These are phyloP conservation scores for Bagarius yarrelli DNA, from an alignment of 2,113 vertebrate genomes.

Conservation along the genomic window DNA sequence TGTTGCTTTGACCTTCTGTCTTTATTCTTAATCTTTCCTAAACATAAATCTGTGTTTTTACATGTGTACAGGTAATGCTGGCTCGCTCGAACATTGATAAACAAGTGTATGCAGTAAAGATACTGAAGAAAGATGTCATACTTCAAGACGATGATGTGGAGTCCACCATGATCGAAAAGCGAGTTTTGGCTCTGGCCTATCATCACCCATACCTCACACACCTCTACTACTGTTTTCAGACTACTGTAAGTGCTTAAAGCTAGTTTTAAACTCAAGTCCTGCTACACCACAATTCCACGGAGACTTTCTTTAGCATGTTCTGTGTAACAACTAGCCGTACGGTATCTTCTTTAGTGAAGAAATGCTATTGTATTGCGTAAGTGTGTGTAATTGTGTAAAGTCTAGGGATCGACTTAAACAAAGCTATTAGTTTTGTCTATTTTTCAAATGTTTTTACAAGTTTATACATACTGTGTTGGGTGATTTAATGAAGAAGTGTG, in stretches of 20 bases:
- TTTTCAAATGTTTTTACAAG: no score
- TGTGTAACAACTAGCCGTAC: background rate
- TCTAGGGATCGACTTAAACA: background rate
- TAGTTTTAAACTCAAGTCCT: background rate
- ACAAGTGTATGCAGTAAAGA: constrained; percentile 89
- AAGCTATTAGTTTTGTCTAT: background rate
- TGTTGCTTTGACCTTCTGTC: background rate
- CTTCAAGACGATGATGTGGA: constrained; percentile 96
- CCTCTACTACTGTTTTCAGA: constrained; percentile 95
- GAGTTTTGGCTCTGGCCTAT: constrained; percentile 85
- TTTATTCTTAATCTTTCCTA: background rate
- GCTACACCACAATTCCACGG: no score
- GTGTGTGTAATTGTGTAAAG: background rate
- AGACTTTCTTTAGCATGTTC: no score
- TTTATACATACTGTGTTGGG: no score
- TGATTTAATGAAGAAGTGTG: no score
- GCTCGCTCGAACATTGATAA: constrained; percentile 81
- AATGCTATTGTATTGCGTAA: background rate
- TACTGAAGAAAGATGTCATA: constrained; percentile 96
- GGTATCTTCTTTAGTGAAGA: background rate
- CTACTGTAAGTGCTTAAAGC: constrained; percentile 72
- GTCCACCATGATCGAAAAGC: constrained; percentile 97
- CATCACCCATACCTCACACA: constrained; percentile 95
- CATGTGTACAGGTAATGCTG: constrained; percentile 85
- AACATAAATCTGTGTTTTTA: background rate